Conservation (phyloP, 2,113 vertebrate species). For the Coptodon rendalli region DNA sequence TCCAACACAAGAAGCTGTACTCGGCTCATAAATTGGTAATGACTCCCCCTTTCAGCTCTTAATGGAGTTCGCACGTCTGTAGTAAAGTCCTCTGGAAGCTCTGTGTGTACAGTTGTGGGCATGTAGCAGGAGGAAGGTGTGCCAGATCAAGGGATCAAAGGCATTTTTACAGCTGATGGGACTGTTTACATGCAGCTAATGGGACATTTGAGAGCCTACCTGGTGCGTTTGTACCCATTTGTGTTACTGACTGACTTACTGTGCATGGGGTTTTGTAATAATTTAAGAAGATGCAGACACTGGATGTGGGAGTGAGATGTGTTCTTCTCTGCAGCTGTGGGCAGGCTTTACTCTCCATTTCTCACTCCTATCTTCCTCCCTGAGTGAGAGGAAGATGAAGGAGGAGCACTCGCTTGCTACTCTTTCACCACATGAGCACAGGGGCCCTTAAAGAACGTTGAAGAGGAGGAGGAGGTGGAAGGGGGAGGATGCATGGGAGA, state of each 20-base stretch:
- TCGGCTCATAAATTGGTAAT: conserved; percentile 63
- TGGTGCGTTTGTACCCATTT: conserved; percentile 12
- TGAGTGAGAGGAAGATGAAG: conserved; percentile 11
- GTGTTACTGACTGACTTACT: not conserved
- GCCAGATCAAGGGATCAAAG: conserved; percentile 40
- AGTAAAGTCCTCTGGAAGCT: conserved; percentile 24
- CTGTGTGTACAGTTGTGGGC: not conserved
- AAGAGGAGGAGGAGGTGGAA: conserved; percentile 1
- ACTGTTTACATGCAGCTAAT: conserved; percentile 23
- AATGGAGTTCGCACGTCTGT: conserved; percentile 62
- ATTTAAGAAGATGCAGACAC: not conserved
- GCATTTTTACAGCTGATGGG: not conserved
- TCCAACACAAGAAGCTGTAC: conserved; percentile 39
- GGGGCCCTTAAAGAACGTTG: conserved; percentile 57
- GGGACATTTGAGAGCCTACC: conserved; percentile 34
- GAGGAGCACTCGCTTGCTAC: conserved; percentile 4
- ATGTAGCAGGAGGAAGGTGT: conserved; percentile 27
- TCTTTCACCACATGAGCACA: conserved; percentile 39
- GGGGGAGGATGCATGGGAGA: conserved; percentile 60
- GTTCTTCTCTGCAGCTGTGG: not conserved
- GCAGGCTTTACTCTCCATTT: not conserved
- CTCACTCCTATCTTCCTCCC: not conserved
- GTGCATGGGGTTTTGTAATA: not conserved
- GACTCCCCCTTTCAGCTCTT: conserved; percentile 43
- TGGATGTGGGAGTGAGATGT: not conserved